Evolutionary conservation across 2,888 invertebrate genomes (phyloP).

Genomic region (Oscheius myriophilus): DNA sequence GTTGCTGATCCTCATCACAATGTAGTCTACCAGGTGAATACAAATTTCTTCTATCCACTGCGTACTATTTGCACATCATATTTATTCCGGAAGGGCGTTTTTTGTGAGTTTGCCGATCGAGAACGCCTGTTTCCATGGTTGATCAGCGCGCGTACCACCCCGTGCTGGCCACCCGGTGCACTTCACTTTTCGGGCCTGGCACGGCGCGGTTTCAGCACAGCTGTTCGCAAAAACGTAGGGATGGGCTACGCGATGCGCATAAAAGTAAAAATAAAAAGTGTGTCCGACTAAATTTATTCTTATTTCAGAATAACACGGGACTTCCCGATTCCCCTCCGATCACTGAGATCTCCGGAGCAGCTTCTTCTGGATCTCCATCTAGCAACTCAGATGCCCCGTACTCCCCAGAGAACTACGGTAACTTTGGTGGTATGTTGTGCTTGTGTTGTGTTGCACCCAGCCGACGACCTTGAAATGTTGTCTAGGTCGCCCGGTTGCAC

Average conservation of each 20-base stretch:
- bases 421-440: conserved; percentile 40
- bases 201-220: conserved; percentile 7
- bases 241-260: neutral
- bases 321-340: conserved; percentile 69
- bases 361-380: conserved; percentile 63
- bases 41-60: neutral
- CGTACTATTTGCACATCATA: neutral
- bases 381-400: conserved; percentile 65
- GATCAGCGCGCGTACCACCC: conserved; percentile 20
- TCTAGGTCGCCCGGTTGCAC: conserved; percentile 3
- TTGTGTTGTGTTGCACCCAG: conserved; percentile 13
- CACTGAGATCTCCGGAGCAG: conserved; percentile 65
- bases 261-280: too few relatives aligned
- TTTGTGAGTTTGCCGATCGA: conserved; percentile 22
- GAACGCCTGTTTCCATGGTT: conserved; percentile 7
- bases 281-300: too few relatives aligned
- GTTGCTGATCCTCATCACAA: conserved; percentile 28
- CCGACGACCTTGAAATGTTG: conserved; percentile 24
- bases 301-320: conserved; percentile 31
- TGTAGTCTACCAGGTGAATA: conserved; percentile 20
- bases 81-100: too few relatives aligned
- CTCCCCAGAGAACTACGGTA: conserved; percentile 61
- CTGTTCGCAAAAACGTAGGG: conserved; percentile 15
- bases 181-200: conserved; percentile 22
- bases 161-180: conserved; percentile 23